Conservation (phyloP, 2,797 vertebrate genomes). For the Anniella stebbinsi region DNA sequence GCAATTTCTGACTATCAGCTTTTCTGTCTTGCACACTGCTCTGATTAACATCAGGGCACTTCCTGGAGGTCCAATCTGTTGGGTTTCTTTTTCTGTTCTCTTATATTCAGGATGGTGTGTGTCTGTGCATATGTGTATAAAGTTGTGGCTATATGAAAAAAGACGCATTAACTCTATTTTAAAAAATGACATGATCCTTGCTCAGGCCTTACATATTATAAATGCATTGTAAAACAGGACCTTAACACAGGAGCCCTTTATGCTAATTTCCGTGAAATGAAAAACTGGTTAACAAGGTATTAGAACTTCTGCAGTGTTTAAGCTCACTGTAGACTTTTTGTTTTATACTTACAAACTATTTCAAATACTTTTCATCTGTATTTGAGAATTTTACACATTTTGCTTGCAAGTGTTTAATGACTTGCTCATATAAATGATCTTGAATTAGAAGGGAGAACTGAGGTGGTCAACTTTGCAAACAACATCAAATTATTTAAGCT, state of each 20-base stretch:
- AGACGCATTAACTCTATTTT: constrained; percentile 35
- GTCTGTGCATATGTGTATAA: constrained; percentile 19
- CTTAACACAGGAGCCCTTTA: background rate
- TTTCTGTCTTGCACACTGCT: constrained; percentile 78
- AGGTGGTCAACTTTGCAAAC: too few species aligned
- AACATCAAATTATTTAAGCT: too few species aligned
- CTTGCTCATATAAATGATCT: background rate
- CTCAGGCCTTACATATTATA: background rate
- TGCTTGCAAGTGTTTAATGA: background rate
- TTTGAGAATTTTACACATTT: background rate
- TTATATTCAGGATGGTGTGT: constrained; percentile 30
- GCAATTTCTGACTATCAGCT: constrained; percentile 81
- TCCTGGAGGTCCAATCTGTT: constrained; percentile 79
- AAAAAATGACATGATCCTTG: constrained; percentile 45
- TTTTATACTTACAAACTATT: background rate
- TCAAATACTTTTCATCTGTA: constrained; percentile 12
- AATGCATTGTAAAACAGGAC: background rate
- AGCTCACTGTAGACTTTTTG: background rate
- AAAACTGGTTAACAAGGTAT: background rate
- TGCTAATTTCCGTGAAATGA: constrained; percentile 3
- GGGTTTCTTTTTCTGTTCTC: constrained; percentile 47
- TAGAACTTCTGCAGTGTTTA: background rate
- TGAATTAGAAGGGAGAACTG: too few species aligned
- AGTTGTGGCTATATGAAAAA: constrained; percentile 49
- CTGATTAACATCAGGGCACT: constrained; percentile 81